Percentiles rank a stretch among this genome's conserved stretches.
Conservation (phyloP, 2,113 vertebrate genomes). For the Hypanus sabinus region DNA sequence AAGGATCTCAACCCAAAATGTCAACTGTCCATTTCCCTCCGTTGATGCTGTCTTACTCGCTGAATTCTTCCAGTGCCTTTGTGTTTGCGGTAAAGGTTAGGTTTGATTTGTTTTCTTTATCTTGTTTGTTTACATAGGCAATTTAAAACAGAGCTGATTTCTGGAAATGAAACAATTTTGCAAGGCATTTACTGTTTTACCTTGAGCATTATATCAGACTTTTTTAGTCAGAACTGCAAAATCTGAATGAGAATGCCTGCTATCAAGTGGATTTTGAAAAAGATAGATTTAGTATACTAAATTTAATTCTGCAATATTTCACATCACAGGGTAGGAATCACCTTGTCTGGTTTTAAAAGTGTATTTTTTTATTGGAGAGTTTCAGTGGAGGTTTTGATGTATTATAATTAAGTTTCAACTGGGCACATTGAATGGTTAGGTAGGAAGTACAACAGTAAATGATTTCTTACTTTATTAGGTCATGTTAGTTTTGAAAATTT, state of each 20-base stretch:
- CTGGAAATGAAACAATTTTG: neutral
- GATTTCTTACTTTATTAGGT: neutral
- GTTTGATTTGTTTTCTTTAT: too few relatives aligned
- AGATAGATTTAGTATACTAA: neutral
- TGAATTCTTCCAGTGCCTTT: too few relatives aligned
- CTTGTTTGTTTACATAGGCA: neutral
- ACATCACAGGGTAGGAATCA: neutral
- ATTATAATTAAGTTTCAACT: neutral
- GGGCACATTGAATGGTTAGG: neutral
- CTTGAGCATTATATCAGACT: neutral
- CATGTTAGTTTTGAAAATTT: neutral
- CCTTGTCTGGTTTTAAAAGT: neutral
- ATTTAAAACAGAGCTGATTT: neutral
- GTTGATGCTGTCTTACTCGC: too few relatives aligned
- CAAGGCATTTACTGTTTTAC: neutral
- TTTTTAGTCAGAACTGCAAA: neutral
- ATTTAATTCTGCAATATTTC: neutral
- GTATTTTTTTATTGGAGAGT: too few relatives aligned
- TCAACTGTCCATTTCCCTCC: too few relatives aligned
- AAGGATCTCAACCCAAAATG: too few relatives aligned
- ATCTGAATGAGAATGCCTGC: neutral
- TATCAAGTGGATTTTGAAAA: neutral
- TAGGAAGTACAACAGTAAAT: neutral
- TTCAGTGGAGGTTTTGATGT: neutral
- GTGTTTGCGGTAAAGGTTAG: too few relatives aligned